These are phyloP conservation scores for Nemapogon koenigi DNA, from an alignment of 2,888 invertebrate genomes.

Conservation along the genomic window DNA sequence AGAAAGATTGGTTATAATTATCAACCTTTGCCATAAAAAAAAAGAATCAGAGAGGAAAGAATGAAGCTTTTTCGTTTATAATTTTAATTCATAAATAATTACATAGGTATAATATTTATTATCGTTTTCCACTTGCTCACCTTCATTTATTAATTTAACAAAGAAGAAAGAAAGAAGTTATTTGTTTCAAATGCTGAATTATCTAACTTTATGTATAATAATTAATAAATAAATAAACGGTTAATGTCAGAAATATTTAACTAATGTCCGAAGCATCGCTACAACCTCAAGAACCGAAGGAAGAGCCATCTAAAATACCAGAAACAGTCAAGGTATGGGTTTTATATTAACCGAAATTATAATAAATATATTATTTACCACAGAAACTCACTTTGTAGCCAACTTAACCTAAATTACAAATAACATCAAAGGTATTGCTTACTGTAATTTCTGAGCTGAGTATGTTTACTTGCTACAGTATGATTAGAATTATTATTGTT, in stretches of 20 bases:
- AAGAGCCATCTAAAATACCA: slow-evolving; percentile 46
- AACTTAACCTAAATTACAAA: too few relatives aligned
- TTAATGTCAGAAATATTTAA: slow-evolving; percentile 19
- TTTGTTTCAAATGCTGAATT: neutral
- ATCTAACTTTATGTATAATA: neutral
- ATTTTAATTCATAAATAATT: too few relatives aligned
- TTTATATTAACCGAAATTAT: too few relatives aligned
- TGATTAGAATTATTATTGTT: too few relatives aligned
- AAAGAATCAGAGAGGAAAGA: neutral
- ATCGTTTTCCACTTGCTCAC: too few relatives aligned
- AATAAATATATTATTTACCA: too few relatives aligned
- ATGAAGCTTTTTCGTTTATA: neutral
- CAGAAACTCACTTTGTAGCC: too few relatives aligned
- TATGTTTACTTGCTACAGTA: too few relatives aligned
- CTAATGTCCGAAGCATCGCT: slow-evolving; percentile 50
- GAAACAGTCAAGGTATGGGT: slow-evolving; percentile 42
- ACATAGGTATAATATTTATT: neutral
- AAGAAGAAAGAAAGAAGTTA: neutral
- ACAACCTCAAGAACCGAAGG: slow-evolving; percentile 31
- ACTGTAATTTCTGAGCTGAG: too few relatives aligned
- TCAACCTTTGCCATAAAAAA: neutral
- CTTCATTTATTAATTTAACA: too few relatives aligned
- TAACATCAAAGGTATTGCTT: too few relatives aligned
- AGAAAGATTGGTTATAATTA: too few relatives aligned
- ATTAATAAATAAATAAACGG: neutral